Conservation (phyloP, 2,888 invertebrate species). For the Micoletzkya japonica region DNA sequence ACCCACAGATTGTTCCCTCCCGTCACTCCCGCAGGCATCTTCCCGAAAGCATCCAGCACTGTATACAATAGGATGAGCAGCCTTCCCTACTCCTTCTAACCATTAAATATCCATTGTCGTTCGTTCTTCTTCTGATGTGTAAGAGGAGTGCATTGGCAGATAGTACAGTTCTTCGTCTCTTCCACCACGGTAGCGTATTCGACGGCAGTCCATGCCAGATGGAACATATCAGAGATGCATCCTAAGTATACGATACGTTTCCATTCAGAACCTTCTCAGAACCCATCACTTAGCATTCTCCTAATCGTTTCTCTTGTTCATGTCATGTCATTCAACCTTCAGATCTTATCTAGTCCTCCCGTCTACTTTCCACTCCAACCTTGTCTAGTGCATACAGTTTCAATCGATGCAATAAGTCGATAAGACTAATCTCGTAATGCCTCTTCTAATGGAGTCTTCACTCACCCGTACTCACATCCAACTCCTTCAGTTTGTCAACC, state of each 20-base stretch:
- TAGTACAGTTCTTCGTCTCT: slow-evolving; percentile 51
- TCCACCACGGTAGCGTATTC: slow-evolving; percentile 59
- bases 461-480: slow-evolving; percentile 45
- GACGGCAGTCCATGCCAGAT: slow-evolving; percentile 58
- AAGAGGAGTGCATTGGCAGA: slow-evolving; percentile 56
- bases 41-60: slow-evolving; percentile 63
- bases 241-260: slow-evolving; percentile 33
- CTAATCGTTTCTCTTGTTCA: no score
- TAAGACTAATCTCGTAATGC: no score
- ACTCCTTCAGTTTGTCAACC: slow-evolving; percentile 41
- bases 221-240: slow-evolving; percentile 56
- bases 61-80: slow-evolving; percentile 14
- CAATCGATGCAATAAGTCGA: no score
- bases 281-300: no score
- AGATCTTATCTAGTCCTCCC: no score
- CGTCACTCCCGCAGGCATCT: slow-evolving; percentile 63
- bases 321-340: no score
- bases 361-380: neutral
- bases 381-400: no score
- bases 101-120: slow-evolving; percentile 61
- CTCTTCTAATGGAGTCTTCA: neutral
- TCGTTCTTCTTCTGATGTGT: slow-evolving; percentile 53
- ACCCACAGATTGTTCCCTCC: slow-evolving; percentile 64
- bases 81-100: slow-evolving; percentile 31
- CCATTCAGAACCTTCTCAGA: no score